Percentiles rank a stretch among this genome's conserved stretches.
These are phyloP conservation scores for Jaculus jaculus DNA, from an alignment of 2,113 vertebrate species.

Conservation along the genomic window DNA sequence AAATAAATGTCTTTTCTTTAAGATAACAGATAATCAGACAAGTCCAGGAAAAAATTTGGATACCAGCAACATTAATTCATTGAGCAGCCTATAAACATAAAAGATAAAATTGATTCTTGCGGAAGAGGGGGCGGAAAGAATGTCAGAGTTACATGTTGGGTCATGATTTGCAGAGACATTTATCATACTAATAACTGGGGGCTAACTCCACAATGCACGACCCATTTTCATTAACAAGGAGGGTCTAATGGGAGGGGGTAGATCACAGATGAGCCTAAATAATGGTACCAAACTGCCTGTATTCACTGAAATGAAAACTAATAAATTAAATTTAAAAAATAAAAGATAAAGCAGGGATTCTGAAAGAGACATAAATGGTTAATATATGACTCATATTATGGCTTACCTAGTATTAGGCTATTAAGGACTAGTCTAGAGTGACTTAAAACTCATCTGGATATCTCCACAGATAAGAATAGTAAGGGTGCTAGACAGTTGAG, in stretches of 20 bases:
- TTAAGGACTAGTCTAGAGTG: background rate
- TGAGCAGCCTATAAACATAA: background rate
- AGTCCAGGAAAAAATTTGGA: background rate
- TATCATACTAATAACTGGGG: no score
- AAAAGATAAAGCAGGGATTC: background rate
- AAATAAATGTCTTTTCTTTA: constrained; percentile 32
- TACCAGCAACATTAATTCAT: background rate
- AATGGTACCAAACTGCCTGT: no score
- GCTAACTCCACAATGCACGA: no score
- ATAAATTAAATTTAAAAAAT: no score
- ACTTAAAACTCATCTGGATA: background rate
- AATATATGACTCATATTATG: background rate
- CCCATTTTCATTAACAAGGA: no score
- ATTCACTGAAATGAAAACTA: no score
- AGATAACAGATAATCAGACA: constrained; percentile 22
- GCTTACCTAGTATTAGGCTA: background rate
- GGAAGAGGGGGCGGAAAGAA: no score
- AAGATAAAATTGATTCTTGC: background rate
- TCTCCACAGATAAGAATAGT: constrained; percentile 8
- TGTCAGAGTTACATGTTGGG: no score
- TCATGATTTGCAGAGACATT: no score
- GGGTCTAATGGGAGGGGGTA: no score
- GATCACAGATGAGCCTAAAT: no score
- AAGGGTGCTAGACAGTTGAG: background rate
- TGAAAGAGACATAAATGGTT: background rate